Conservation (phyloP, 2,797 vertebrate genomes). For the Diglossa cyanea region DNA sequence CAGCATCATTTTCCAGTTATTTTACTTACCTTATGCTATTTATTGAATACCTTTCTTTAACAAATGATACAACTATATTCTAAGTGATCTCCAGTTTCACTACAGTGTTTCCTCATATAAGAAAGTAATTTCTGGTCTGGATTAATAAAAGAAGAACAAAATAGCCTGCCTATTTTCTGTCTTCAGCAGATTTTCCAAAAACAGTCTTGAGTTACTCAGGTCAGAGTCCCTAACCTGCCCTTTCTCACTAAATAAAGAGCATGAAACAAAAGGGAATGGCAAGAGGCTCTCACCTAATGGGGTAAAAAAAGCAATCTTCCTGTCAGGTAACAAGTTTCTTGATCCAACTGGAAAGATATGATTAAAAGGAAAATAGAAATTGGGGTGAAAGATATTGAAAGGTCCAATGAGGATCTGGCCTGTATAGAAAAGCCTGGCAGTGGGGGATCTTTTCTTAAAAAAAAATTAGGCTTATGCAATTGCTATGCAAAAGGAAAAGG, state of each 20-base stretch:
- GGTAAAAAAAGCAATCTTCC: not conserved
- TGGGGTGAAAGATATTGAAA: not conserved
- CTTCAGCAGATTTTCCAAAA: not conserved
- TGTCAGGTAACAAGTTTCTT: not conserved
- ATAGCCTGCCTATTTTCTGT: not conserved
- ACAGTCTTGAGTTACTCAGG: not conserved
- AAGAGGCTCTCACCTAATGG: not conserved
- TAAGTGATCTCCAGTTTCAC: not conserved
- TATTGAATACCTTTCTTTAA: not conserved
- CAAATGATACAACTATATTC: not conserved
- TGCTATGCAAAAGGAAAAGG: not conserved
- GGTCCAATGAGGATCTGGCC: not conserved
- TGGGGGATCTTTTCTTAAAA: not conserved
- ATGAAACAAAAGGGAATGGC: not conserved
- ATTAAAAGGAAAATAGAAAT: not conserved
- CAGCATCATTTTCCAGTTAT: not conserved
- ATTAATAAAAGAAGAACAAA: not conserved
- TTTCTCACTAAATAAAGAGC: not conserved
- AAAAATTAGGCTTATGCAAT: not conserved
- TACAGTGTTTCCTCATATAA: not conserved
- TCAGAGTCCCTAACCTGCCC: not conserved
- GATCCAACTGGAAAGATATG: not conserved
- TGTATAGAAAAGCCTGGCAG: not conserved
- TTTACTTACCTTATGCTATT: not conserved
- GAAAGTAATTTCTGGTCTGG: not conserved